Evolutionary conservation across 2,797 vertebrate genomes (phyloP), one percentile per base, ranked within the genome.

Genomic region (Zenarchopterus dispar): DNA sequence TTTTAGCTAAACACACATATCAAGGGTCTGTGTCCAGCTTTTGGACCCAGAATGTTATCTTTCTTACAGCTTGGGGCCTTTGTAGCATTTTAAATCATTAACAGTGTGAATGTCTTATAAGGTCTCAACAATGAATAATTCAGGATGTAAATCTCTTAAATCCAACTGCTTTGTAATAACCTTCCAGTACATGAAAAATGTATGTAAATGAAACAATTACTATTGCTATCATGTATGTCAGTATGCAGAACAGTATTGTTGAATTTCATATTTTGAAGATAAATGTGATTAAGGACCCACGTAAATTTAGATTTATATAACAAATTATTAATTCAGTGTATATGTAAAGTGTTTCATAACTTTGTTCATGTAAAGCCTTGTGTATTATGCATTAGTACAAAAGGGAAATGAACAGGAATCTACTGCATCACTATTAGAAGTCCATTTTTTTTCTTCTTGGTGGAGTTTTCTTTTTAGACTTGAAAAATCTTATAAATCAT

Each of bases 121-220:
- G 16, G 8, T 42, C 26, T 42, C 16, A 47, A 18, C n/a, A 17
- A 68, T 84, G 61, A 83, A 88, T 83, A 73, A 77, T 71, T 15
- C 26, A 81, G 72, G 22, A 47, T 33, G 50, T 23, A 50, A 68
- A 66, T 70, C 60, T 71, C n/a, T 75, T 31, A 66, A 77, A 44
- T 67, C 55, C 49, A 53, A 69, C 58, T 50, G 56, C 60, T 46
- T 69, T 69, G 51, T 47, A 42, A 69, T 67, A 63, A 62, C 64
- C 50, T 41, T 67, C 36, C 47, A 59, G 28, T 72, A 53, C 57
- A 76, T 81, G 51, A 21, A 21, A 67, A 82, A 76, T 70, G 62
- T 61, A 72, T 76, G 69, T 58, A 58, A 77, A 82, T 67, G 51
- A 22, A 11, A 54, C 43, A 43, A 62, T 48, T 47, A 22, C 21